phyloP scores from a whole-genome alignment of 2,888 invertebrate genomes.

The Acronicta aceris region DNA sequence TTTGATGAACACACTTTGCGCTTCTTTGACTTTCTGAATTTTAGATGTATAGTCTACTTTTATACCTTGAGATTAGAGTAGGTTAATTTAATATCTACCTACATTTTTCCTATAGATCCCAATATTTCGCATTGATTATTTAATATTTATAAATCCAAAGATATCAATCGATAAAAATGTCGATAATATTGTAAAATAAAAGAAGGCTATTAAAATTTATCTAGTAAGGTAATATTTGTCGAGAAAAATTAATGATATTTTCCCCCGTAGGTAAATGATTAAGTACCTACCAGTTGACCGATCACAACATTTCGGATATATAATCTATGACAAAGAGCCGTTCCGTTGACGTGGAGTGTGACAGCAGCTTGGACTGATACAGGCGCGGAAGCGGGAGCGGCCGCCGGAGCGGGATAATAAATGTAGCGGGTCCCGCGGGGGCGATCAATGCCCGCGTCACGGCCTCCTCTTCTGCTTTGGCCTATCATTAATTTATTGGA shows the following conservation, averaged over 20 bases:
- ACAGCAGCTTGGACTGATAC: conserved; percentile 53
- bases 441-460: conserved; percentile 53
- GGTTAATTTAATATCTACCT: conserved; percentile 1
- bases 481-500: conserved; percentile 73
- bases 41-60: conserved; percentile 52
- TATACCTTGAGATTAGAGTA: conserved; percentile 35
- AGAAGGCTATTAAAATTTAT: no score
- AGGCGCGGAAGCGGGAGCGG: conserved; percentile 45
- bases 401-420: conserved; percentile 64
- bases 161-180: no score
- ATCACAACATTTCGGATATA: conserved; percentile 71
- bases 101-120: not conserved
- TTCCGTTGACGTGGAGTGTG: conserved; percentile 43
- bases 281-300: conserved; percentile 54
- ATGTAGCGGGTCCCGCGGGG: conserved; percentile 72
- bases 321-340: conserved; percentile 74
- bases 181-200: not conserved
- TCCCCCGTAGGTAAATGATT: conserved; percentile 43
- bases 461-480: conserved; percentile 56
- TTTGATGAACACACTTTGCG: conserved; percentile 65
- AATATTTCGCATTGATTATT: no score
- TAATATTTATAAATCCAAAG: no score
- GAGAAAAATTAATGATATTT: conserved; percentile 25
- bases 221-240: not conserved
- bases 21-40: conserved; percentile 68